These are phyloP conservation scores for Paraescarpia echinospica DNA, from an alignment of 1,140 invertebrate species.

Conservation along the genomic window DNA sequence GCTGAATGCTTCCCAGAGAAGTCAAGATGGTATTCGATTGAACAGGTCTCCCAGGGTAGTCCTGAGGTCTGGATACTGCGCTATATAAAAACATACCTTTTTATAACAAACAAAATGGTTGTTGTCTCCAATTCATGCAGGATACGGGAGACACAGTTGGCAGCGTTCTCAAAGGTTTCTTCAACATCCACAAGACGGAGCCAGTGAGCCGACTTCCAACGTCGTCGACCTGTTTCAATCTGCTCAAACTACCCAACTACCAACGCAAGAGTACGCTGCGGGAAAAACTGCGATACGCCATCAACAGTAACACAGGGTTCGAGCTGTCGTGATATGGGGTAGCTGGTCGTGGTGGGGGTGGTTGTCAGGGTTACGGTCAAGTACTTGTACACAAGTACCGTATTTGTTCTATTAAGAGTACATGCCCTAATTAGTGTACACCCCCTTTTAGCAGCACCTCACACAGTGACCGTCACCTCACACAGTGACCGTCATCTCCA, in stretches of 20 bases:
- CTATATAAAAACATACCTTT: too few species aligned
- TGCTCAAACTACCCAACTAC: conserved; percentile 98
- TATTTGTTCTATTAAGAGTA: too few species aligned
- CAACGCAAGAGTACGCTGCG: conserved; percentile 91
- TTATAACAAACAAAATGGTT: too few species aligned
- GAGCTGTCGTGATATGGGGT: conserved; percentile 69
- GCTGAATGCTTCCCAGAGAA: too few species aligned
- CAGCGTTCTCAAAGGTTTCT: conserved; percentile 95
- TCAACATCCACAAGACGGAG: conserved; percentile 92
- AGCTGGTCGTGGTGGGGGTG: background rate
- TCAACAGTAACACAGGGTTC: conserved; percentile 97
- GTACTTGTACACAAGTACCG: too few species aligned
- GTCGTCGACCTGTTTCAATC: conserved; percentile 98
- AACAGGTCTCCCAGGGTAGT: too few species aligned
- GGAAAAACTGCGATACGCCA: conserved; percentile 96
- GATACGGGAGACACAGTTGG: conserved; percentile 95
- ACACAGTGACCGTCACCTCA: too few species aligned
- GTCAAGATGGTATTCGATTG: too few species aligned
- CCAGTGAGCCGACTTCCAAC: conserved; percentile 94
- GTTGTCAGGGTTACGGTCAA: background rate
- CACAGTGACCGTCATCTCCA: too few species aligned
- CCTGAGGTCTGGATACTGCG: too few species aligned
- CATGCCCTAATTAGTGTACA: too few species aligned
- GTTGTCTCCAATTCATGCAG: conserved; percentile 37
- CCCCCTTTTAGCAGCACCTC: too few species aligned